These are phyloP conservation scores for Prionchulus punctatus DNA, from an alignment of 2,888 invertebrate species.

Conservation along the genomic window DNA sequence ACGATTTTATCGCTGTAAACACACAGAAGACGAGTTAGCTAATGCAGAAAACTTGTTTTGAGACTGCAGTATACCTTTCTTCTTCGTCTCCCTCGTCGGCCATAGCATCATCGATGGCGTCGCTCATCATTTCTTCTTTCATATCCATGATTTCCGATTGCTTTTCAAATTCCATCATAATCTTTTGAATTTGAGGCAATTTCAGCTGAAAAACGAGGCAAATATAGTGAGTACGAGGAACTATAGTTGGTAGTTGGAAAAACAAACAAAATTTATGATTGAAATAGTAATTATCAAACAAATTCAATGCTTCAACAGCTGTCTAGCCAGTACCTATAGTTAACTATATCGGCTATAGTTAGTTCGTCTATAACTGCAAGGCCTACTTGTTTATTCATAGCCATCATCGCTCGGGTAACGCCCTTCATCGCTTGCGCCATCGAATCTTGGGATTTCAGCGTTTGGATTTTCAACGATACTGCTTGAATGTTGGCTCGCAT, in stretches of 20 bases:
- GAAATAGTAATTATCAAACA: background rate
- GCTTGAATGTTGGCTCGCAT: conserved; percentile 99
- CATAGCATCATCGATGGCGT: conserved; percentile 98
- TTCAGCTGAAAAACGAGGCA: conserved; percentile 49
- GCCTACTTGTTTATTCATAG: conserved; percentile 64
- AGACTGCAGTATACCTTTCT: conserved; percentile 68
- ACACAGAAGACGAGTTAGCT: conserved; percentile 3
- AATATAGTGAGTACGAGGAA: too few species aligned
- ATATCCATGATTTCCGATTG: conserved; percentile 99
- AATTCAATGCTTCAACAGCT: too few species aligned
- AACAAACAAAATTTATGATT: too few species aligned
- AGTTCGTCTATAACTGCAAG: too few species aligned
- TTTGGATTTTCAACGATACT: conserved; percentile 89
- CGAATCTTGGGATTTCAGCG: conserved; percentile 87
- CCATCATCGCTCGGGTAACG: conserved; percentile 91
- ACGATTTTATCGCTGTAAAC: conserved; percentile 76
- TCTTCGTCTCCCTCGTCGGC: conserved; percentile 95
- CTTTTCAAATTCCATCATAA: conserved; percentile 84
- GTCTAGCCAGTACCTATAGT: too few species aligned
- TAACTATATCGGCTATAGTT: too few species aligned
- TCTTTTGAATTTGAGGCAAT: conserved; percentile 94
- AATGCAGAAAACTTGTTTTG: too few species aligned
- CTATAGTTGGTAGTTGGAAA: conserved; percentile 3
- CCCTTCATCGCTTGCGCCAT: conserved; percentile 99
- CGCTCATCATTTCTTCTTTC: conserved; percentile 99